Evolutionary conservation across 2,888 invertebrate genomes (phyloP).

Genomic region (Ashinkailepas kermadecensis): DNA sequence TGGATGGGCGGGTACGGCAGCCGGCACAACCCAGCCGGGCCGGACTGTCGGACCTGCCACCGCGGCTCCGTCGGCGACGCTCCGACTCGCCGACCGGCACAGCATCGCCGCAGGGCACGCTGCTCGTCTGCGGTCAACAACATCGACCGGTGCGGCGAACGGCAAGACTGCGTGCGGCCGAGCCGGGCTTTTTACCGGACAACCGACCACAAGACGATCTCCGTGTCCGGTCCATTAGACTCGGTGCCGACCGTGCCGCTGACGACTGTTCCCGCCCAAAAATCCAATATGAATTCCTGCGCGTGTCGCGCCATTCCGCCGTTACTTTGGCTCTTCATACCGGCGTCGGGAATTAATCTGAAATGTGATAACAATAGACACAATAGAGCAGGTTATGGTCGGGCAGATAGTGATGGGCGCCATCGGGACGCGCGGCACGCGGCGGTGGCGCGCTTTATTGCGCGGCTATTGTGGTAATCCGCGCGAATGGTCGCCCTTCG

Average conservation of each 20-base stretch:
- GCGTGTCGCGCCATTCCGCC: slow-evolving; percentile 5
- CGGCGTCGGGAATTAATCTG: slow-evolving; percentile 5
- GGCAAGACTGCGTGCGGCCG: too few relatives aligned
- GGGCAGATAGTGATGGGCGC: slow-evolving; percentile 10
- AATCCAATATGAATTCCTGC: slow-evolving; percentile 12
- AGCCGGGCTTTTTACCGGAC: too few relatives aligned
- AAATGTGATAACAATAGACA: slow-evolving; percentile 18
- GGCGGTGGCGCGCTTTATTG: slow-evolving; percentile 2
- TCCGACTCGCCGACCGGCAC: too few relatives aligned
- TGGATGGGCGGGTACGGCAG: too few relatives aligned
- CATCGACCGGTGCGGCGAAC: too few relatives aligned
- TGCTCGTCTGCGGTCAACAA: too few relatives aligned
- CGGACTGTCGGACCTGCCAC: too few relatives aligned
- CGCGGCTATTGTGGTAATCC: slow-evolving; percentile 12
- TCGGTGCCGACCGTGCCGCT: background rate
- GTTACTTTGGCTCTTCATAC: slow-evolving; percentile 15
- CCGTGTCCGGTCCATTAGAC: background rate
- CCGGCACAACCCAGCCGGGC: too few relatives aligned
- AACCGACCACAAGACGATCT: too few relatives aligned
- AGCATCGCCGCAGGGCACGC: too few relatives aligned
- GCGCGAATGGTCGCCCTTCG: slow-evolving; percentile 1
- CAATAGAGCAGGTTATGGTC: slow-evolving; percentile 13
- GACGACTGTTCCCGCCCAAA: background rate
- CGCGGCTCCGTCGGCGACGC: too few relatives aligned
- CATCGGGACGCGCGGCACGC: slow-evolving; percentile 18